Percentiles rank a stretch among this genome's conserved stretches.
These are phyloP conservation scores for Cyclopterus lumpus DNA, from an alignment of 2,797 vertebrate genomes.

Conservation along the genomic window DNA sequence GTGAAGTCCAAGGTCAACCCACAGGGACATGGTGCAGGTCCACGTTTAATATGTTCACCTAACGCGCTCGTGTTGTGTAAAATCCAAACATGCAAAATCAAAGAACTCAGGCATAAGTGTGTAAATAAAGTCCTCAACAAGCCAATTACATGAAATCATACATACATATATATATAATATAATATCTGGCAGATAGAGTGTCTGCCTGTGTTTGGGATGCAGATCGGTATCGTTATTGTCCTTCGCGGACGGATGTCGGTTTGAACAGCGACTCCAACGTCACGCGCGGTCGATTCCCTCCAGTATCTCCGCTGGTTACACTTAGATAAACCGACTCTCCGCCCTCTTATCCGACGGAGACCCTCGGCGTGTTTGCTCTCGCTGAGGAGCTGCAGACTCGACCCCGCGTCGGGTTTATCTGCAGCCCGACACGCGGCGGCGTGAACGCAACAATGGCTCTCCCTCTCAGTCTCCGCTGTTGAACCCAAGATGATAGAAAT, in stretches of 20 bases:
- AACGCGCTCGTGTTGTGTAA: no score
- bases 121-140: no score
- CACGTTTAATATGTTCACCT: no score
- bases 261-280: background rate
- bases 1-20: no score
- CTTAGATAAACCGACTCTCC: slow-evolving; percentile 44
- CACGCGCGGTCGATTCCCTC: background rate
- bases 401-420: slow-evolving; percentile 59
- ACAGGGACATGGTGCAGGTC: no score
- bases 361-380: slow-evolving; percentile 43
- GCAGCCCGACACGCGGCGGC: slow-evolving; percentile 32
- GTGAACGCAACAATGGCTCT: slow-evolving; percentile 46
- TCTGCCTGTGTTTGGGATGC: background rate
- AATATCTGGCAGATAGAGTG: no score
- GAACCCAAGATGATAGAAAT: slow-evolving; percentile 58
- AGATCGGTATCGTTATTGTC: background rate
- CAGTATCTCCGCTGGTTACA: slow-evolving; percentile 35
- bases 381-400: slow-evolving; percentile 56
- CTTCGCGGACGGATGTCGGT: background rate
- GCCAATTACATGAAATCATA: no score
- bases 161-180: background rate
- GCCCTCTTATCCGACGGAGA: slow-evolving; percentile 28
- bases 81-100: no score
- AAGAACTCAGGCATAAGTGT: no score
- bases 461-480: slow-evolving; percentile 36